A percentile compares a stretch with the other conserved stretches of the same genome.
phyloP scores from a whole-genome alignment of 2,797 vertebrate species.

The Vespertilio murinus region DNA sequence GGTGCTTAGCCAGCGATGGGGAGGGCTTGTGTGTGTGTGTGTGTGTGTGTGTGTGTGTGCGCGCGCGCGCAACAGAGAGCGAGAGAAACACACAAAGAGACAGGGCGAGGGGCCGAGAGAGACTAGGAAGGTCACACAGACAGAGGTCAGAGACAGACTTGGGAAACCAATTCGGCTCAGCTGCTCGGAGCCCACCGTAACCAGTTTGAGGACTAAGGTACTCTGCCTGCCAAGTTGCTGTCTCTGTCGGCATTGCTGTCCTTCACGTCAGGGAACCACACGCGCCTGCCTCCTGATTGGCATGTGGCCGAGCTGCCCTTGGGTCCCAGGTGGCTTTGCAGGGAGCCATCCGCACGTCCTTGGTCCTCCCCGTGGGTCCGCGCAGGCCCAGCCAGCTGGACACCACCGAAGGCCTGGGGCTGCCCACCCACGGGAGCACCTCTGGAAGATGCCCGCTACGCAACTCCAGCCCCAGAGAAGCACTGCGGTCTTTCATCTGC shows the following conservation, averaged over 20 bases:
- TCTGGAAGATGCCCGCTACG: background rate
- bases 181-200: background rate
- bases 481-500: background rate
- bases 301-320: fast-evolving
- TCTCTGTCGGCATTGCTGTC: background rate
- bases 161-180: background rate
- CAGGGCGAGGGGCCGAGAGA: background rate
- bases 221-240: fast-evolving
- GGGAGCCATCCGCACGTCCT: fast-evolving
- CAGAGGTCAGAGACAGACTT: background rate
- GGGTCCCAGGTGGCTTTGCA: background rate
- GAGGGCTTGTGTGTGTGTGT: background rate
- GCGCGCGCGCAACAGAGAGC: no score
- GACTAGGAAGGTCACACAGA: background rate
- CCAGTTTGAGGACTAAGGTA: background rate
- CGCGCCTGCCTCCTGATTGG: background rate
- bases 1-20: no score
- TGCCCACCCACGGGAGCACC: background rate
- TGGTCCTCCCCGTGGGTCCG: background rate
- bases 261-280: fast-evolving
- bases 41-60: no score
- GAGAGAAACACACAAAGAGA: background rate
- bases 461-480: background rate
- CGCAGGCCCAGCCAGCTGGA: fast-evolving
- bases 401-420: fast-evolving